Percentiles rank a stretch among this genome's conserved stretches.
phyloP scores from a whole-genome alignment of 2,113 vertebrate species.

The Pseudonaja textilis region DNA sequence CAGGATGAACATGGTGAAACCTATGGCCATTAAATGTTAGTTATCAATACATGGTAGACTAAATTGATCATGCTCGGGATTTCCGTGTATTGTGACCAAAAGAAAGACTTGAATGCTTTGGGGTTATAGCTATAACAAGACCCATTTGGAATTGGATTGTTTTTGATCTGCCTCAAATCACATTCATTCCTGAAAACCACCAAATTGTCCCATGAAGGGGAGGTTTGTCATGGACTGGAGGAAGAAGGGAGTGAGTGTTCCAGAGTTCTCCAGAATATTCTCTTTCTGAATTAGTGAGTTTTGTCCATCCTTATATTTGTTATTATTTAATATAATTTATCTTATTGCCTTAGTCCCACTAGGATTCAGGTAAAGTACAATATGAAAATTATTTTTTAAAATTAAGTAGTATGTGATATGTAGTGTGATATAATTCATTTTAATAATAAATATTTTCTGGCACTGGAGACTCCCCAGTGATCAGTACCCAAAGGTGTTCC shows the following conservation, averaged over 20 bases:
- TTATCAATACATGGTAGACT: neutral
- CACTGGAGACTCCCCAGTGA: neutral
- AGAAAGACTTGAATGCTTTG: neutral
- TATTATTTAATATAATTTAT: neutral
- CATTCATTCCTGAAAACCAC: neutral
- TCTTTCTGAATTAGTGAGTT: neutral
- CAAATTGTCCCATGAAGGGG: neutral
- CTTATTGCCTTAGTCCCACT: neutral
- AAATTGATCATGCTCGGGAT: neutral
- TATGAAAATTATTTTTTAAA: neutral
- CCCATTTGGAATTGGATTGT: neutral
- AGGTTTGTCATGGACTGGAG: neutral
- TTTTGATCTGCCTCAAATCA: neutral
- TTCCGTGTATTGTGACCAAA: neutral
- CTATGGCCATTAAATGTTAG: neutral
- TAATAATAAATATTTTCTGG: neutral
- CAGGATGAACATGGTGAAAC: neutral
- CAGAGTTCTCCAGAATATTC: neutral
- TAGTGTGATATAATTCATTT: neutral
- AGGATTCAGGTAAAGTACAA: neutral
- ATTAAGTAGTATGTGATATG: neutral
- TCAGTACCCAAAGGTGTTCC: neutral
- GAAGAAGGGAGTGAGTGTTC: neutral
- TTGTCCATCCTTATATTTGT: neutral
- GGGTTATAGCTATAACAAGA: neutral